These are phyloP conservation scores for Pycnonotus jocosus DNA, from an alignment of 2,113 vertebrate species.

Conservation along the genomic window DNA sequence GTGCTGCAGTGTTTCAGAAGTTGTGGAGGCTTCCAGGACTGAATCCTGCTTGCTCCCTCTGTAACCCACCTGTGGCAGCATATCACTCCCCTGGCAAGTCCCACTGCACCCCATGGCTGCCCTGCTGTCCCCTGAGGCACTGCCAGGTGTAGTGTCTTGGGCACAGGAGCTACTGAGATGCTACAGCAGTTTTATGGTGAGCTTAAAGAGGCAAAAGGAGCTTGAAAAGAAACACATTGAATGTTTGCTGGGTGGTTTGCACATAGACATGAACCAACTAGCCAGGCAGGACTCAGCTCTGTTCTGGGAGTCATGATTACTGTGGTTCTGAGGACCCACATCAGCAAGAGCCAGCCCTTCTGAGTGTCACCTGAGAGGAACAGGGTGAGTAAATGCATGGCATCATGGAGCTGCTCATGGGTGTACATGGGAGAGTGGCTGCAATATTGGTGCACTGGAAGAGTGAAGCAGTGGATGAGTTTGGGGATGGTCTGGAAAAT, in stretches of 20 bases:
- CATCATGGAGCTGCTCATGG: not conserved
- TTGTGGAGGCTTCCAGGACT: not conserved
- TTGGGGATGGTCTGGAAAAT: not conserved
- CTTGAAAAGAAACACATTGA: not conserved
- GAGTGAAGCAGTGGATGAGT: not conserved
- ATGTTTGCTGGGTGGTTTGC: not conserved
- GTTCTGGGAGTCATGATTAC: not conserved
- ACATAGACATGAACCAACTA: not conserved
- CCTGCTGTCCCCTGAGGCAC: not conserved
- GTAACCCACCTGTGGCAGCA: not conserved
- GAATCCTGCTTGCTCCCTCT: not conserved
- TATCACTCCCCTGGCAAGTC: not conserved
- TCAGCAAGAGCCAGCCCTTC: not conserved
- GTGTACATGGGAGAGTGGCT: rapidly evolving
- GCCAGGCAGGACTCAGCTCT: not conserved
- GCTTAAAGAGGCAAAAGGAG: not conserved
- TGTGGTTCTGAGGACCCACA: not conserved
- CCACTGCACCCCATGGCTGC: rapidly evolving
- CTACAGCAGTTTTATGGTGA: not conserved
- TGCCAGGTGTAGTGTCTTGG: rapidly evolving
- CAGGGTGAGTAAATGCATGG: not conserved
- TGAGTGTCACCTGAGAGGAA: rapidly evolving
- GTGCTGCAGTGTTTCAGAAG: not conserved
- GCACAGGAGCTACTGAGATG: not conserved
- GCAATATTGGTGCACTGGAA: not conserved